Evolutionary conservation across 2,888 invertebrate genomes (phyloP).

Genomic region (Sminthurides aquaticus): DNA sequence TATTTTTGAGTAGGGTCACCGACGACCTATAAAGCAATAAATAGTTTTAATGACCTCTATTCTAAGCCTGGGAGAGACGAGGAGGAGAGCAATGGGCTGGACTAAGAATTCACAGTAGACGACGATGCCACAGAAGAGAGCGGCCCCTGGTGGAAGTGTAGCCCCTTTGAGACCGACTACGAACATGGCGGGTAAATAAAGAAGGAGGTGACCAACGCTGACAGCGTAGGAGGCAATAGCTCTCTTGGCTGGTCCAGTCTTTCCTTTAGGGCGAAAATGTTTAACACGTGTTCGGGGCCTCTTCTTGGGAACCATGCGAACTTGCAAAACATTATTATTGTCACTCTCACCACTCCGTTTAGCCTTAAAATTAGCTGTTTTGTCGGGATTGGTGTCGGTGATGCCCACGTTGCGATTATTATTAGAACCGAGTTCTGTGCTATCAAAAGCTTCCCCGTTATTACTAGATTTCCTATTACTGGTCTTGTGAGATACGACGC

Average conservation of each 20-base stretch:
- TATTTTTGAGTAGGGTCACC: conserved; percentile 19
- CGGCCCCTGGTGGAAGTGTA: conserved; percentile 29
- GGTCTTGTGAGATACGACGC: not conserved
- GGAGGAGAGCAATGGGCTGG: conserved; percentile 43
- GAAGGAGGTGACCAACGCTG: conserved; percentile 43
- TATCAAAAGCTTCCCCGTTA: not conserved
- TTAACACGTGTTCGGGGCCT: conserved; percentile 28
- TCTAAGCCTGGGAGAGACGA: conserved; percentile 41
- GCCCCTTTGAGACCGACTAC: conserved; percentile 42
- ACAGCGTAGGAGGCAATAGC: conserved; percentile 42
- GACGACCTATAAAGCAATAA: conserved; percentile 16
- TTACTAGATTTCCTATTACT: not conserved
- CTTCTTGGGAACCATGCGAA: conserved; percentile 17
- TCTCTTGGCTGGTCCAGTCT: conserved; percentile 32
- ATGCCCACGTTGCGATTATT: not conserved
- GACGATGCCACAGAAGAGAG: conserved; percentile 43
- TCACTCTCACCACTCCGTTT: conserved; percentile 12
- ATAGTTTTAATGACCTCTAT: conserved; percentile 39
- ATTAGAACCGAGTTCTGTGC: not conserved
- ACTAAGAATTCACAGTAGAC: conserved; percentile 45
- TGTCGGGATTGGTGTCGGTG: not conserved
- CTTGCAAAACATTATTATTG: conserved; percentile 23
- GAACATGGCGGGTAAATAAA: conserved; percentile 44
- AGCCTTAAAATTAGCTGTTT: conserved; percentile 7
- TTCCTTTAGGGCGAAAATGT: conserved; percentile 27